Evolutionary conservation across 2,888 invertebrate genomes (phyloP).

Genomic region (Dugesia japonica): DNA sequence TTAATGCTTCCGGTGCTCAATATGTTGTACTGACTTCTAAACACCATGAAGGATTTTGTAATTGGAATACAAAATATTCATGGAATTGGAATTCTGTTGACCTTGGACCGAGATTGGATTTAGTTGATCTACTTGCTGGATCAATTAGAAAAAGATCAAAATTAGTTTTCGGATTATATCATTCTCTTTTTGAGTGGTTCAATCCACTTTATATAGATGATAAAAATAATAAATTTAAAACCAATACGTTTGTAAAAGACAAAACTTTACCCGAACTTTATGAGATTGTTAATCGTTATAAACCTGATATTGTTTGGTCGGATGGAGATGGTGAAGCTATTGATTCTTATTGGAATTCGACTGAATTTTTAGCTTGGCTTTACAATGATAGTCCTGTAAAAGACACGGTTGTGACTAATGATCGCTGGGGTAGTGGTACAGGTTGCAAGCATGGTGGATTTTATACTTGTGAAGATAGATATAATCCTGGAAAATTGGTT

Average conservation of each 20-base stretch:
- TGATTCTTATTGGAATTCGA: conserved; percentile 47
- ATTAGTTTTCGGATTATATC: conserved; percentile 50
- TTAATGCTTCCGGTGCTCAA: conserved; percentile 68
- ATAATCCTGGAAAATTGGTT: conserved; percentile 60
- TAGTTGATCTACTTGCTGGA: conserved; percentile 41
- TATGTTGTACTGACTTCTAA: conserved; percentile 70
- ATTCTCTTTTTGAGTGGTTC: conserved; percentile 47
- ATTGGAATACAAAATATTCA: conserved; percentile 66
- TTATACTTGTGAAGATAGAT: conserved; percentile 68
- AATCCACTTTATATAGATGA: conserved; percentile 45
- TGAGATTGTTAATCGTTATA: conserved; percentile 51
- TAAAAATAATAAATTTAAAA: conserved; percentile 36
- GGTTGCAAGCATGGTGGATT: conserved; percentile 74
- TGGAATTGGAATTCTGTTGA: conserved; percentile 68
- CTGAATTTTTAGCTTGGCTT: conserved; percentile 48
- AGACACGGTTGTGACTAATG: conserved; percentile 73
- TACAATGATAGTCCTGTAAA: conserved; percentile 56
- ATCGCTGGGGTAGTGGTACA: conserved; percentile 71
- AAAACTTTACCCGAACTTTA: conserved; percentile 55
- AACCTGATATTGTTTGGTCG: conserved; percentile 46
- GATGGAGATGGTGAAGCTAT: conserved; percentile 66
- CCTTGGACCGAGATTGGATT: conserved; percentile 28
- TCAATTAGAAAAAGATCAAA: conserved; percentile 52
- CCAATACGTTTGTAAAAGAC: conserved; percentile 36
- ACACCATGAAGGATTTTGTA: conserved; percentile 69